Evolutionary conservation across 2,113 vertebrate species (phyloP), one percentile per base, ranked within the genome.

Genomic region (Prinia subflava): DNA sequence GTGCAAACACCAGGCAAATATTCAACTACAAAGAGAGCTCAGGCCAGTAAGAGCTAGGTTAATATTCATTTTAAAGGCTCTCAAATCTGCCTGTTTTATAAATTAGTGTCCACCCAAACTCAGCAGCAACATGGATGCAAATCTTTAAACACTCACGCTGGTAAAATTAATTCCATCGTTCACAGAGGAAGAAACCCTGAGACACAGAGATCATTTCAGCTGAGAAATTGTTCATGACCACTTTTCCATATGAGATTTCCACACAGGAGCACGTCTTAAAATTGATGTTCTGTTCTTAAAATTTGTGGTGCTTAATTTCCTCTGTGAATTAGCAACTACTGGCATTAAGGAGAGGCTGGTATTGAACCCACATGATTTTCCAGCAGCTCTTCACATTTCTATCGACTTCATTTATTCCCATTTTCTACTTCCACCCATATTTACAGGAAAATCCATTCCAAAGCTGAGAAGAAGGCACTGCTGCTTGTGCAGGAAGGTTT

Each of bases 241-340:
- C 4, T 35, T 89, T 89, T 81, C 62, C 15, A 25, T 1, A 13
- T 13, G 20, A 76, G 24, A 73, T 57, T 90, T 64, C 75, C 70
- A 73, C 15, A 9, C 0, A 60, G 39, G 17, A 39, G 9, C 6
- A 63, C 1, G 0, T 56, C 60, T 81, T 67, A 50, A 37, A 35
- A 41, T 9, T 47, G 44, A 59, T 31, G 33, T 33, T 17, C 62
- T 65, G 13, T 25, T 64, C 44, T 78, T 67, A 74, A 63, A 55
- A 81, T 50, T 7, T 14, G 27, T 27, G 73, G 44, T 35, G 21
- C 42, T 67, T 86, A 5, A 52, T 83, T 82, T 87, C 60, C 44
- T 74, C 60, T 41, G 49, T 35, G 47, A 65, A 67, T 69, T 25
- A 59, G 33, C 75, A 81, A 3, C 44, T 64, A 2, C 27, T 63